phyloP scores from a whole-genome alignment of 92 coral and sea anemone genomes.

The Actinernus sp. region DNA sequence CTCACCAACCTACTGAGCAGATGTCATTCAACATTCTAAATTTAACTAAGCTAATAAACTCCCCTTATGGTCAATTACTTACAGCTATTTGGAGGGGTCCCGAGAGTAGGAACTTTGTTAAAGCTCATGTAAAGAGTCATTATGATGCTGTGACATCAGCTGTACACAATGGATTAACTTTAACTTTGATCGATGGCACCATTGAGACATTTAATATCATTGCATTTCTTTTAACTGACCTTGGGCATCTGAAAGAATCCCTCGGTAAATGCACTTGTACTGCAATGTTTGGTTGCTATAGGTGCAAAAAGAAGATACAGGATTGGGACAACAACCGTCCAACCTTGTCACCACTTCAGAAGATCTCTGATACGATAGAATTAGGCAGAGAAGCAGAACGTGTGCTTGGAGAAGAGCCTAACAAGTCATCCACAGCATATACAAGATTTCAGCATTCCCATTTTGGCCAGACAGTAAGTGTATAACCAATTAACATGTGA shows the following conservation, averaged over 20 bases:
- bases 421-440: too few species aligned
- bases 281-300: too few species aligned
- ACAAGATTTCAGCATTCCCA: too few species aligned
- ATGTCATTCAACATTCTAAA: slow-evolving; percentile 23
- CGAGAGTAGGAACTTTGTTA: slow-evolving; percentile 8
- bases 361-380: too few species aligned
- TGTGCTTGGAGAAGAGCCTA: too few species aligned
- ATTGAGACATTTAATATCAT: slow-evolving; percentile 10
- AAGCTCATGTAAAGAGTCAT: slow-evolving; percentile 15
- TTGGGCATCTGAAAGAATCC: slow-evolving; percentile 17
- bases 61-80: slow-evolving; percentile 6
- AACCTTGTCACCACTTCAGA: too few species aligned
- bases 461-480: too few species aligned
- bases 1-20: slow-evolving; percentile 28
- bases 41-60: slow-evolving; percentile 13
- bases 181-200: slow-evolving; percentile 14
- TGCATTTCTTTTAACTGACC: slow-evolving; percentile 16
- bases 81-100: slow-evolving; percentile 26
- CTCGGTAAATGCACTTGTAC: too few species aligned
- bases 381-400: too few species aligned
- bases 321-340: too few species aligned
- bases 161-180: slow-evolving; percentile 26
- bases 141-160: slow-evolving; percentile 22
- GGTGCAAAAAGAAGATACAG: too few species aligned
- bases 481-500: too few species aligned